Evolutionary conservation across 2,888 invertebrate genomes (phyloP).

Genomic region (Aphodius sticticus): DNA sequence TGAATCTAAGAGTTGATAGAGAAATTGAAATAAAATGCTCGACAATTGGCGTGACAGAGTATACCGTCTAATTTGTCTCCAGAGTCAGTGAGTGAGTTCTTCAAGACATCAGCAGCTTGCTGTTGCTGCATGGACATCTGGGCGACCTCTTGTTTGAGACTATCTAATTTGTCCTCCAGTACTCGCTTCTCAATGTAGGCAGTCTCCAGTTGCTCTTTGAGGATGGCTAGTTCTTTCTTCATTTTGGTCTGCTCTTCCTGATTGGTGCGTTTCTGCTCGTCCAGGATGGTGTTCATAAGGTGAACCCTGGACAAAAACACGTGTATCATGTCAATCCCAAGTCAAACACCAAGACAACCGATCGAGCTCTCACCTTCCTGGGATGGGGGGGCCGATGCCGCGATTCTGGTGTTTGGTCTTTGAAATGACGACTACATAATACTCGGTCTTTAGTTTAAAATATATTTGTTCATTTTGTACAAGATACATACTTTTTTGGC

Average conservation of each 20-base stretch:
- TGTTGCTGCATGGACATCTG: constrained; percentile 45
- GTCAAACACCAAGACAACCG: constrained; percentile 50
- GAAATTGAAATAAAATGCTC: background rate
- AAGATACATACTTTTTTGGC: background rate
- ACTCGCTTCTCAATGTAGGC: constrained; percentile 40
- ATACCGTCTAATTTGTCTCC: constrained; percentile 28
- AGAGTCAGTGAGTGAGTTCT: constrained; percentile 32
- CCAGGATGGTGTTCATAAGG: constrained; percentile 45
- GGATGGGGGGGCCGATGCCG: constrained; percentile 35
- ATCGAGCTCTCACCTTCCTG: constrained; percentile 50
- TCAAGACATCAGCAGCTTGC: constrained; percentile 44
- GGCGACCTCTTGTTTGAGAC: constrained; percentile 48
- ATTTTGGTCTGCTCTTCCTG: constrained; percentile 39
- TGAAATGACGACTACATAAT: constrained; percentile 30
- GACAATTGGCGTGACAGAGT: background rate
- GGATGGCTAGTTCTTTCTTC: constrained; percentile 42
- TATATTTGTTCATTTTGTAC: background rate
- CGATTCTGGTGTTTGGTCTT: constrained; percentile 41
- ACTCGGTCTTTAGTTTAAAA: constrained; percentile 11
- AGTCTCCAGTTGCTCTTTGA: constrained; percentile 29
- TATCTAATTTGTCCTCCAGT: constrained; percentile 44
- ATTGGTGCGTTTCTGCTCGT: constrained; percentile 41
- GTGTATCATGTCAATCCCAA: constrained; percentile 57
- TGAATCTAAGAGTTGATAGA: constrained; percentile 17
- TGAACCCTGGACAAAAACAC: constrained; percentile 54